These are phyloP conservation scores for Rhinophrynus dorsalis DNA, from an alignment of 2,797 vertebrate genomes.

Conservation along the genomic window DNA sequence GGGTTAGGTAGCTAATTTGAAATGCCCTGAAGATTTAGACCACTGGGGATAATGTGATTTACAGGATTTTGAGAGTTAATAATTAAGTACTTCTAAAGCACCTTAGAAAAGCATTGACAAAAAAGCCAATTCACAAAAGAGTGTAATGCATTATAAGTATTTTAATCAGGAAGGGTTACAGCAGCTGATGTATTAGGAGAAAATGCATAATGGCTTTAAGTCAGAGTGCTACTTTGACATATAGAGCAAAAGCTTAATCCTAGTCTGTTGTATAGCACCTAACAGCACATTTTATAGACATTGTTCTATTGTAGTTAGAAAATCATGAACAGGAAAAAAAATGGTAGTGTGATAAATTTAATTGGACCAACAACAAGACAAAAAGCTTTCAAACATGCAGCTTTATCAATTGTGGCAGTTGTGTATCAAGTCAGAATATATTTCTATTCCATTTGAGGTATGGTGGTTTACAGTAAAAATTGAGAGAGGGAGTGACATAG, in stretches of 20 bases:
- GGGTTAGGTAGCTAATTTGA: constrained; percentile 50
- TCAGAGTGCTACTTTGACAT: constrained; percentile 34
- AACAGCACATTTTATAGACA: constrained; percentile 6
- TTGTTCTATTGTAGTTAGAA: constrained; percentile 19
- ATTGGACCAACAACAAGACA: background rate
- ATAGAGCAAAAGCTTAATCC: constrained; percentile 37
- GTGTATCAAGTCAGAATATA: no score
- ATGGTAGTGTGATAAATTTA: constrained; percentile 7
- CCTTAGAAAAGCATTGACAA: constrained; percentile 47
- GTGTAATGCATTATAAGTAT: constrained; percentile 45
- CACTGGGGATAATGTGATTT: constrained; percentile 50
- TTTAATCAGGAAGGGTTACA: constrained; percentile 44
- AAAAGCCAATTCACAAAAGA: constrained; percentile 37
- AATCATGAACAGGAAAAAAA: constrained; percentile 19
- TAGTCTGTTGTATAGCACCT: constrained; percentile 19
- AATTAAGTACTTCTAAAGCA: constrained; percentile 49
- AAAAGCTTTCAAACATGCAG: background rate
- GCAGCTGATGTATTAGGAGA: constrained; percentile 41
- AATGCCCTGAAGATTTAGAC: constrained; percentile 48
- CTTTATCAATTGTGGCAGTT: background rate
- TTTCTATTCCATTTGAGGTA: no score
- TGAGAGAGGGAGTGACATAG: no score
- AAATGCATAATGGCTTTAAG: constrained; percentile 43
- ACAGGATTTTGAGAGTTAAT: constrained; percentile 50
- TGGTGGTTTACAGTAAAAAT: no score